Evolutionary conservation across 2,113 vertebrate genomes (phyloP), one percentile per base, ranked within the genome.

Genomic region (Anser cygnoides): DNA sequence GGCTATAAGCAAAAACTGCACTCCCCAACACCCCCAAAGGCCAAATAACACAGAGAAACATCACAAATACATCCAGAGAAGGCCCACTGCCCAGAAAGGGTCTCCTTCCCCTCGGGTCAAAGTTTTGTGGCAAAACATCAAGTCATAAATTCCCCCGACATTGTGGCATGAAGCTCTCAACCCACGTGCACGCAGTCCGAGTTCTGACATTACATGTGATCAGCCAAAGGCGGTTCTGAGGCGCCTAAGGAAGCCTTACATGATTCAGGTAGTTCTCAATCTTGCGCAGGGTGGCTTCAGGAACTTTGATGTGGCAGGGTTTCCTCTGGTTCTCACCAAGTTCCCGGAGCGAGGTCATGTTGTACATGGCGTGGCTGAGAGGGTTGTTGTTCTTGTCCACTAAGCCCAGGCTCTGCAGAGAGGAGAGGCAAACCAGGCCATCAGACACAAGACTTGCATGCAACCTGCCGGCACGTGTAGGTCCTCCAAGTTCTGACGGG

Each of bases 301-400:
- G 99, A 88, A 99, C 97, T 67, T 98, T 97, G 85, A 99, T 95
- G 41, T 96, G 97, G 29, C 98, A 98, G 2, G 99, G 99, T 14
- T 98, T 98, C 71, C 98, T 97, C 83, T 98, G 98, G 84, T 98
- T 98, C 96, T 99, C 97, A 0, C 98, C 98, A 11, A 99, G 97
- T 95, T 99, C 98, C 58, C 96, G 98, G 46, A 99, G 97, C 4
- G 98, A 96, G 6, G 98, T 98, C 94, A 94, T 95, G 86, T 99
- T 98, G 97, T 99, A 99, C 97, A 98, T 99, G 33, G 99, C 99
- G 0, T 99, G 99, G 66, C 98, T 99, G 59, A 99, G 98, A 0
- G 99, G 99, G 33, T 98, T 98, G 83, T 99, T 99, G 96, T 99
- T 97, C 84, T 98, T 97, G 95, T 99, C 99, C 66, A 99, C 97